These are phyloP conservation scores for Isoperla grammatica DNA, from an alignment of 2,888 invertebrate species.

Conservation along the genomic window DNA sequence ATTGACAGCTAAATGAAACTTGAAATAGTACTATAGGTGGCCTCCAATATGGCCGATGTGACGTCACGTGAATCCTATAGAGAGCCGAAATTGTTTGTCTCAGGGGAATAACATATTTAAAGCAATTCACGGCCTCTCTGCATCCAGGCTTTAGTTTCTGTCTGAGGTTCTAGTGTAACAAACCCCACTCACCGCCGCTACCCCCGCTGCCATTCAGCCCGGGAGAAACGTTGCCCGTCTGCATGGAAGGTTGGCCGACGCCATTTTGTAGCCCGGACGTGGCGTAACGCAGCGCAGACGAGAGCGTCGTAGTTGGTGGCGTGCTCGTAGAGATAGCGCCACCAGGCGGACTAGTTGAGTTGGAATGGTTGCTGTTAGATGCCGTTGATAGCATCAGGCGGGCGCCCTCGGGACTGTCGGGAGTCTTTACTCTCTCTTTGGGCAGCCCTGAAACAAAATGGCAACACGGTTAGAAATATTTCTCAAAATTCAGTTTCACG, in stretches of 20 bases:
- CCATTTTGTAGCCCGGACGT: constrained; percentile 10
- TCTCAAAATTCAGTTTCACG: too few relatives aligned
- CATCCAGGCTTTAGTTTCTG: too few relatives aligned
- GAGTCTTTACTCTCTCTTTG: constrained; percentile 30
- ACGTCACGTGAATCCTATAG: too few relatives aligned
- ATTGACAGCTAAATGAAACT: too few relatives aligned
- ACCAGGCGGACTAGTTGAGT: constrained; percentile 25
- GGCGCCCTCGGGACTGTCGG: constrained; percentile 33
- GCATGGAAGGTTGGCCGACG: constrained; percentile 1
- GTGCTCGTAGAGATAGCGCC: constrained; percentile 20
- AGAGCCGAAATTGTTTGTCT: too few relatives aligned
- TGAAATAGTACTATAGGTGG: too few relatives aligned
- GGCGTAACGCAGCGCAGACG: constrained; percentile 11
- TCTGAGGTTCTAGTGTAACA: too few relatives aligned
- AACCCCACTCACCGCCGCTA: constrained; percentile 19
- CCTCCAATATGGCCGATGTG: too few relatives aligned
- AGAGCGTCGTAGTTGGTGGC: constrained; percentile 16
- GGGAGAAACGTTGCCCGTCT: constrained; percentile 23
- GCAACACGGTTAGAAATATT: too few relatives aligned
- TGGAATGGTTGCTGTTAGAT: constrained; percentile 18
- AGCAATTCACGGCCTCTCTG: too few relatives aligned
- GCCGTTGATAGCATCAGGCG: constrained; percentile 25
- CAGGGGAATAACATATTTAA: too few relatives aligned
- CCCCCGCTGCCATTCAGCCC: constrained; percentile 23
- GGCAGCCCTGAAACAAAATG: constrained; percentile 7